Evolutionary conservation across 2,113 vertebrate species (phyloP), one percentile per base, ranked within the genome.

Genomic region (Lethenteron camtschaticum): DNA sequence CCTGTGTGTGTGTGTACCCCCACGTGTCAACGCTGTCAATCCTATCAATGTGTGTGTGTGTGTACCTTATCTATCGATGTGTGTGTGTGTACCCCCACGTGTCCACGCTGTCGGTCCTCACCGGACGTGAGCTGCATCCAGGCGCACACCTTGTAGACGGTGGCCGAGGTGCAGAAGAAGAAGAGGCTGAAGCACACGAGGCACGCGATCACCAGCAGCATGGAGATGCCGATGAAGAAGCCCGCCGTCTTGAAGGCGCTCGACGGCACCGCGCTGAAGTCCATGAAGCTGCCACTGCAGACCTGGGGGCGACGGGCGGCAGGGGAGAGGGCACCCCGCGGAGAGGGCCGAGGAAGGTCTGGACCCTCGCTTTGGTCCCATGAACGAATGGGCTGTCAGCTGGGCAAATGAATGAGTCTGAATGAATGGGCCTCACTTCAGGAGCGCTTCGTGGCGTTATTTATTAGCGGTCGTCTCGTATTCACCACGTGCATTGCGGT

Each of bases 111-210:
- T 6, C 41, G 41, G 41, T 41, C 41, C 85, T 87, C 76, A 99
- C 94, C 85, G 4, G 91, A 87, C 1, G 90, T 91, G 75, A 96
- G 83, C 81, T 99, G 91, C 90, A 94, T 90, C 91, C 94, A 96
- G 4, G 88, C 90, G 2, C 94, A 99, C 73, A 99, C 88, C 78
- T 96, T 99, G 76, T 95, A 95, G 16, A 96, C 91, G 0, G 90
- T 96, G 70, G 89, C 94, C 0, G 92, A 83, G 75, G 90, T 96
- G 80, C 85, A 96, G 81, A 96, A 86, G 77, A 99, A 95, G 80
- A 99, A 99, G 75, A 96, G 83, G 74, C 87, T 86, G 80, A 96
- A 92, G 75, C 87, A 88, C 73, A 92, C 79, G 78, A 95, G 94
- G 77, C 88, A 84, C 71, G 83, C 90, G 60, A 96, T 85, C 75